Evolutionary conservation across 2,797 vertebrate species (phyloP).

Genomic region (Myripristis jacobus): DNA sequence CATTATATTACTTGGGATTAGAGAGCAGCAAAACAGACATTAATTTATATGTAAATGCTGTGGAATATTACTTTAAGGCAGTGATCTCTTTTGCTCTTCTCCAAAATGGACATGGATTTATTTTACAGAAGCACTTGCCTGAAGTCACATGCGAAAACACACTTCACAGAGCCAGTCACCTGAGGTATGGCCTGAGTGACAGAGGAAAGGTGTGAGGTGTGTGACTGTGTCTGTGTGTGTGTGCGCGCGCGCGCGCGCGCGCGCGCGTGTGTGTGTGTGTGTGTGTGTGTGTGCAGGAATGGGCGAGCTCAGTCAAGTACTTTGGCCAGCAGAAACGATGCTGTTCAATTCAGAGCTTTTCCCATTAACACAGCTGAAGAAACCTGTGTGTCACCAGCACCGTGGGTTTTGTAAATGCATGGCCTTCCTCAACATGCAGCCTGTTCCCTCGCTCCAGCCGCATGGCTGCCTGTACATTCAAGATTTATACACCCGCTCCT

Average conservation of each 20-base stretch:
- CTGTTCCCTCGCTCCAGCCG: slow-evolving; percentile 28
- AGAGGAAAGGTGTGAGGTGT: too few species aligned
- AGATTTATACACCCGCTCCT: slow-evolving; percentile 62
- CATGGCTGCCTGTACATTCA: slow-evolving; percentile 28
- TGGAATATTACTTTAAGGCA: too few species aligned
- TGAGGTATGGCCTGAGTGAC: slow-evolving; percentile 25
- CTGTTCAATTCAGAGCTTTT: slow-evolving; percentile 60
- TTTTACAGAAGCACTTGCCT: neutral
- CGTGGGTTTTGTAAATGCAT: slow-evolving; percentile 53
- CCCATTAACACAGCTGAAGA: slow-evolving; percentile 58
- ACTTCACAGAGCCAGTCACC: too few species aligned
- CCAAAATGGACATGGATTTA: neutral
- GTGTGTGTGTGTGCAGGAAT: slow-evolving; percentile 1
- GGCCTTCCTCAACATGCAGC: slow-evolving; percentile 33
- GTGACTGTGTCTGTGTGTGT: too few species aligned
- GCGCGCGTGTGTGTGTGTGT: slow-evolving; percentile 8
- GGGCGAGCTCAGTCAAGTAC: slow-evolving; percentile 34
- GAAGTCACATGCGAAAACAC: too few species aligned
- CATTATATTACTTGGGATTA: too few species aligned
- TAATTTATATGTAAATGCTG: too few species aligned
- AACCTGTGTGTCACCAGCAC: slow-evolving; percentile 23
- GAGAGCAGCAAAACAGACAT: too few species aligned
- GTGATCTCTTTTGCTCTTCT: neutral
- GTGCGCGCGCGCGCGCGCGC: too few species aligned
- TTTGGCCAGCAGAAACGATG: slow-evolving; percentile 37